Conservation (phyloP, 2,888 invertebrate genomes). For the Junonia oenone region DNA sequence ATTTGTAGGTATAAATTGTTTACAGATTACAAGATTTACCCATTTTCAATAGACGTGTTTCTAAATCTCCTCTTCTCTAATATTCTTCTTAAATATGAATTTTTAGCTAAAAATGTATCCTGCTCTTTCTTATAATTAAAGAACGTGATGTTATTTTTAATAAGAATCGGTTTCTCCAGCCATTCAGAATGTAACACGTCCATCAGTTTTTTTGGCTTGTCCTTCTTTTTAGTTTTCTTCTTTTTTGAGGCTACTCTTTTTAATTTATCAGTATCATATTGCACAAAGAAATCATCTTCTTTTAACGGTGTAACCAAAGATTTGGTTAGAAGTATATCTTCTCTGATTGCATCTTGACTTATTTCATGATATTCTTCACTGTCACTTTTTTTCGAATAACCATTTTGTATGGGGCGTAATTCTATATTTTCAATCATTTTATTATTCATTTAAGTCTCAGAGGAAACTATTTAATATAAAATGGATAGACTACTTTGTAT, state of each 20-base stretch:
- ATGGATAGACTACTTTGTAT: no score
- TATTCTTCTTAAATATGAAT: conserved; percentile 29
- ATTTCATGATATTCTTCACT: conserved; percentile 67
- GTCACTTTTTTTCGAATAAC: conserved; percentile 41
- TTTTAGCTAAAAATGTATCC: conserved; percentile 39
- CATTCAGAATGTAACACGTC: conserved; percentile 55
- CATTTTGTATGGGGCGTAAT: conserved; percentile 41
- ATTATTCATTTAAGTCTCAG: no score
- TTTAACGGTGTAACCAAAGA: conserved; percentile 36
- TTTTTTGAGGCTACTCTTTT: no score
- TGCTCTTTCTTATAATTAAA: conserved; percentile 35
- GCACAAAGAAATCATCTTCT: conserved; percentile 57
- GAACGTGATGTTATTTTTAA: conserved; percentile 44
- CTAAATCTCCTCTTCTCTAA: conserved; percentile 32
- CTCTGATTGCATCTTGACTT: conserved; percentile 38
- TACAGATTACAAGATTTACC: no score
- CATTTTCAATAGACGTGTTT: conserved; percentile 43
- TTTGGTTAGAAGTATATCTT: conserved; percentile 36
- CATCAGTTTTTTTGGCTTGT: conserved; percentile 45
- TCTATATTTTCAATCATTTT: conserved; percentile 55
- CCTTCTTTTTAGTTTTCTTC: conserved; percentile 48
- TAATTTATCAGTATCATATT: conserved; percentile 40
- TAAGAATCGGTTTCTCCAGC: conserved; percentile 44
- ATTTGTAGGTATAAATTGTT: no score
- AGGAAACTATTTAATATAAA: no score